Conservation (phyloP, 2,113 vertebrate genomes). For the Neogobius melanostomus region DNA sequence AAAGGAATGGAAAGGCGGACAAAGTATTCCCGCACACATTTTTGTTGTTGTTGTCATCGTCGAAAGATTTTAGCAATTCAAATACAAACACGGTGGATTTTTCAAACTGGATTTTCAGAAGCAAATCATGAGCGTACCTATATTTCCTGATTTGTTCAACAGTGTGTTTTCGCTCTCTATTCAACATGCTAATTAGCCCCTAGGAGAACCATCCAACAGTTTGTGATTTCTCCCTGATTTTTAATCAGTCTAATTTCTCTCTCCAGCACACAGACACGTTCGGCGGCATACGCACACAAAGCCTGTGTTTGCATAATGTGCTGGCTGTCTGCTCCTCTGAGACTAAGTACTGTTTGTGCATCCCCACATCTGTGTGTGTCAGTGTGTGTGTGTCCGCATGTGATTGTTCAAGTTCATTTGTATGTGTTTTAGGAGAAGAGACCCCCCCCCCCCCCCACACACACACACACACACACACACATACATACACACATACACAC, state of each 20-base stretch:
- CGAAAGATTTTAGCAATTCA: conserved; percentile 25
- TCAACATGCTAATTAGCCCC: conserved; percentile 75
- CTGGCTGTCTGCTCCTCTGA: conserved; percentile 72
- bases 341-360: conserved; percentile 71
- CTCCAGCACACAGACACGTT: conserved; percentile 71
- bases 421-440: conserved; percentile 60
- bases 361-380: conserved; percentile 56
- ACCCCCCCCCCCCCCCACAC: neutral
- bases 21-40: conserved; percentile 14
- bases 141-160: conserved; percentile 65
- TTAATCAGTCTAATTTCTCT: conserved; percentile 77
- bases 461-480: no score
- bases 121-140: conserved; percentile 48
- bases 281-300: conserved; percentile 56
- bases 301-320: conserved; percentile 76
- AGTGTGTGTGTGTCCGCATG: conserved; percentile 28
- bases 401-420: conserved; percentile 66
- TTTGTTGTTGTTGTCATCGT: conserved; percentile 5
- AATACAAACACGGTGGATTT: conserved; percentile 36
- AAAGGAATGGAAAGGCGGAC: neutral
- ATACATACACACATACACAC: no score
- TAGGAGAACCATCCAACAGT: conserved; percentile 75
- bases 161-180: conserved; percentile 57
- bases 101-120: conserved; percentile 40
- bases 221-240: conserved; percentile 74